Evolutionary conservation across 2,888 invertebrate genomes (phyloP).

Genomic region (Trichopoda pennipes): DNA sequence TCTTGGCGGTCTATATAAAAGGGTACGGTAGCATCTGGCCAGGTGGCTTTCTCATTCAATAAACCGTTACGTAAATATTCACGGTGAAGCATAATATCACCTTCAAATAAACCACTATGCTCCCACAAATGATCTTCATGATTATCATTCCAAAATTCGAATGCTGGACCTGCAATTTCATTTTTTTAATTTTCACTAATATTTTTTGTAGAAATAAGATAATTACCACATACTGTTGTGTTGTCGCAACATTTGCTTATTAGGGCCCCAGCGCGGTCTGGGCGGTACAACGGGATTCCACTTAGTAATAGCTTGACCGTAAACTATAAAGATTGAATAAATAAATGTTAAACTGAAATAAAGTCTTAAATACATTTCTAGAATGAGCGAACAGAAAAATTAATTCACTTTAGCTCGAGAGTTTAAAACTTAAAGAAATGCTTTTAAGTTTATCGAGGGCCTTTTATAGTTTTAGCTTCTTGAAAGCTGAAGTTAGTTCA

Average conservation of each 20-base stretch:
- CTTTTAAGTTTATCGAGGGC: slow-evolving; percentile 66
- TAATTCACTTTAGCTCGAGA: slow-evolving; percentile 54
- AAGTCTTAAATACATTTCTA: slow-evolving; percentile 38
- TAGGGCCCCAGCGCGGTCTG: slow-evolving; percentile 75
- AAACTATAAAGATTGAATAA: neutral
- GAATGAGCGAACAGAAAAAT: slow-evolving; percentile 7
- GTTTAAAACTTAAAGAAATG: slow-evolving; percentile 70
- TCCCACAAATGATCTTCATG: slow-evolving; percentile 83
- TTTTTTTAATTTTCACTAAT: neutral
- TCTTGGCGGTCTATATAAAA: slow-evolving; percentile 82
- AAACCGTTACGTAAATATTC: slow-evolving; percentile 81
- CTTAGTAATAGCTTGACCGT: slow-evolving; percentile 22
- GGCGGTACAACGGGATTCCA: slow-evolving; percentile 75
- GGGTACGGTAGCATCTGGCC: slow-evolving; percentile 83
- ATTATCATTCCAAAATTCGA: slow-evolving; percentile 81
- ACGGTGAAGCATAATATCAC: slow-evolving; percentile 83
- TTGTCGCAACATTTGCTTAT: slow-evolving; percentile 76
- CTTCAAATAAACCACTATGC: slow-evolving; percentile 83
- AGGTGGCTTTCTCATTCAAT: slow-evolving; percentile 81
- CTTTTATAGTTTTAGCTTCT: slow-evolving; percentile 71
- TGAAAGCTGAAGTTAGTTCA: slow-evolving; percentile 10
- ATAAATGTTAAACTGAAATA: slow-evolving; percentile 8
- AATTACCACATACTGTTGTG: slow-evolving; percentile 77
- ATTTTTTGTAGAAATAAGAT: neutral
- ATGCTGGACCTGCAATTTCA: slow-evolving; percentile 72